Conservation (phyloP, 2,797 vertebrate species). For the Ciconia nigra region DNA sequence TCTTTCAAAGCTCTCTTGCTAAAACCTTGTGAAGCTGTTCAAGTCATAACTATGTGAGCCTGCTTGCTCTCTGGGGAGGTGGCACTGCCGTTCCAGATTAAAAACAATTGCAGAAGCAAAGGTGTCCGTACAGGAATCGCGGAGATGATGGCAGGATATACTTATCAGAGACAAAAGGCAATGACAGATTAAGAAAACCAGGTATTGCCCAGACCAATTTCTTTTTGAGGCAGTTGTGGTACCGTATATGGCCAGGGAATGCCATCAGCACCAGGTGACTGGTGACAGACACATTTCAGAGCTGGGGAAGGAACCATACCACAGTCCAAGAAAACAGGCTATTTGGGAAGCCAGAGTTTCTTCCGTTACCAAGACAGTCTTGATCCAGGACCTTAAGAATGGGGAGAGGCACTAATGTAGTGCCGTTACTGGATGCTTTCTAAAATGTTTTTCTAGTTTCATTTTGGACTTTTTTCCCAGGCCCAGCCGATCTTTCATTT, state of each 20-base stretch:
- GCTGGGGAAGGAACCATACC: background rate
- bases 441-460: background rate
- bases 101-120: background rate
- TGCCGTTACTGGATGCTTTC: background rate
- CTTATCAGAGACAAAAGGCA: background rate
- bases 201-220: rapidly evolving
- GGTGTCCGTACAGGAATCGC: background rate
- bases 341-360: background rate
- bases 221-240: background rate
- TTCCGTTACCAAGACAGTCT: background rate
- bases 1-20: rapidly evolving
- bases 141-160: background rate
- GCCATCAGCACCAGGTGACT: rapidly evolving
- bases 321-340: rapidly evolving
- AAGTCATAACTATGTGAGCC: rapidly evolving
- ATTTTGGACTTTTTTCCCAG: background rate
- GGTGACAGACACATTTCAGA: background rate
- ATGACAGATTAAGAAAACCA: background rate
- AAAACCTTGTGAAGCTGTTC: background rate
- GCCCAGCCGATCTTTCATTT: rapidly evolving
- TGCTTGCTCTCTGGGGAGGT: rapidly evolving
- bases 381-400: background rate
- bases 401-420: background rate
- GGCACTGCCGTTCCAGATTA: rapidly evolving
- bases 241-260: rapidly evolving